These are phyloP conservation scores for Digitonthophagus gazella DNA, from an alignment of 2,888 invertebrate genomes.

Conservation along the genomic window DNA sequence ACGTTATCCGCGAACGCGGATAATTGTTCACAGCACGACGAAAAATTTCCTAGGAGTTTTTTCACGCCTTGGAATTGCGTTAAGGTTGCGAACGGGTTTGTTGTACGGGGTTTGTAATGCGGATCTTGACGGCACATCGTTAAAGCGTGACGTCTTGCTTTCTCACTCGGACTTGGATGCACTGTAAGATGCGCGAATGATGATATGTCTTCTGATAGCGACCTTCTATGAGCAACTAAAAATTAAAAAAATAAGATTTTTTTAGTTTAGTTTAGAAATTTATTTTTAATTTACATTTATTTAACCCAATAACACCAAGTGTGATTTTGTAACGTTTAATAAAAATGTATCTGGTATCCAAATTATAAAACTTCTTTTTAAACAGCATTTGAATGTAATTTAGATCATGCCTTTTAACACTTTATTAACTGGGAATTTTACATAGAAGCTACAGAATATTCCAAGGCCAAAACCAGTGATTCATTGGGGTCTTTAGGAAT, in stretches of 20 bases:
- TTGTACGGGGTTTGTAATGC: slow-evolving; percentile 70
- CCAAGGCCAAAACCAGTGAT: too few species aligned
- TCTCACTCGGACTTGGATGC: slow-evolving; percentile 70
- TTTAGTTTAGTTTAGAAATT: too few species aligned
- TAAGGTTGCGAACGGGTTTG: slow-evolving; percentile 73
- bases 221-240: slow-evolving; percentile 67
- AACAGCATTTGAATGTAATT: too few species aligned
- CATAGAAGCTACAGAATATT: too few species aligned
- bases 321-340: too few species aligned
- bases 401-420: too few species aligned
- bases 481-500: too few species aligned
- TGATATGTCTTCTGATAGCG: slow-evolving; percentile 69
- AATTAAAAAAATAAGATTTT: slow-evolving; percentile 32
- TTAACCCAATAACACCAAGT: too few species aligned
- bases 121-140: slow-evolving; percentile 84
- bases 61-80: slow-evolving; percentile 77
- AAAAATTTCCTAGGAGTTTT: slow-evolving; percentile 78
- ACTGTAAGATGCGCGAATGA: slow-evolving; percentile 35
- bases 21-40: slow-evolving; percentile 75
- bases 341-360: too few species aligned
- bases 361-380: too few species aligned
- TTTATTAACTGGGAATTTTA: too few species aligned
- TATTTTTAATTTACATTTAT: too few species aligned
- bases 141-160: slow-evolving; percentile 69
- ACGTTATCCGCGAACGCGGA: slow-evolving; percentile 59